phyloP scores from a whole-genome alignment of 2,113 vertebrate species.

The Sus scrofa region T2T-Sscrofa CM000822.6:55354501-55355000 shows the following conservation, averaged over 20 bases:
- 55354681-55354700: neutral
- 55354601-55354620: neutral
- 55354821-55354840: neutral
- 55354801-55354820: neutral
- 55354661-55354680: neutral
- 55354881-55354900: neutral
- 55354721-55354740: neutral
- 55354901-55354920: neutral
- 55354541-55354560: conserved; percentile 14
- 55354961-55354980: neutral
- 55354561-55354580: neutral
- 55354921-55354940: neutral
- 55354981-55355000: neutral
- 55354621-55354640: neutral
- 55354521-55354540: neutral
- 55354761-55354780: neutral
- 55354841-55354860: neutral
- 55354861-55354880: neutral
- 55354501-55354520: neutral
- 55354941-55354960: neutral
- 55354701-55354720: neutral
- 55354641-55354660: neutral
- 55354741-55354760: neutral
- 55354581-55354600: neutral
- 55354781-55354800: neutral